A percentile compares a stretch with the other conserved stretches of the same genome.
phyloP scores from a whole-genome alignment of 2,888 invertebrate species.

The Abrostola triplasia region DNA sequence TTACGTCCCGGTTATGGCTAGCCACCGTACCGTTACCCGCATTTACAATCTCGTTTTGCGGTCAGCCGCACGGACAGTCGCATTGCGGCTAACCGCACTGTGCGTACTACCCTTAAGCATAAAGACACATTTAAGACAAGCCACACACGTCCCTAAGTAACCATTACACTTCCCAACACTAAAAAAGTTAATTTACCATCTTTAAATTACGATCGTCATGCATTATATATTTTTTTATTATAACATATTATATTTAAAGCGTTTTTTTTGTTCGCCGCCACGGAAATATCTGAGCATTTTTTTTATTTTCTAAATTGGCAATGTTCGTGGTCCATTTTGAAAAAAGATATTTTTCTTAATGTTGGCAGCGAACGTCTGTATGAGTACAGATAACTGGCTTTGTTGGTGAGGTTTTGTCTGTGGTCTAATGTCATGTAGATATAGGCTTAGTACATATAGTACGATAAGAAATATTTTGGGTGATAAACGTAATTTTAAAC shows the following conservation, averaged over 20 bases:
- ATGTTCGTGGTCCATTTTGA: conserved; percentile 53
- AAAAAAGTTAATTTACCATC: conserved; percentile 55
- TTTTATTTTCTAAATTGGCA: conserved; percentile 57
- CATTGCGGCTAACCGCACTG: too few relatives aligned
- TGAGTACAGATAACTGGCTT: conserved; percentile 55
- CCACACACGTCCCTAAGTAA: conserved; percentile 49
- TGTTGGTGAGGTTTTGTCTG: conserved; percentile 46
- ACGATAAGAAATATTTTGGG: background rate
- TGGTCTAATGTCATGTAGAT: conserved; percentile 49
- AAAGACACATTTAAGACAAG: conserved; percentile 58
- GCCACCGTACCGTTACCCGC: too few relatives aligned
- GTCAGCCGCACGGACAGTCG: too few relatives aligned
- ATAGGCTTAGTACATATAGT: conserved; percentile 13
- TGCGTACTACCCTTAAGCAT: conserved; percentile 70
- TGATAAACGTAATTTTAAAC: background rate
- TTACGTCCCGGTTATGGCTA: too few relatives aligned
- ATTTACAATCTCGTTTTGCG: too few relatives aligned
- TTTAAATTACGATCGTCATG: conserved; percentile 48
- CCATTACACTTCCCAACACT: conserved; percentile 71
- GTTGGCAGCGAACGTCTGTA: conserved; percentile 58
- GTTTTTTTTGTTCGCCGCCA: conserved; percentile 78
- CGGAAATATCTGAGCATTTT: conserved; percentile 65
- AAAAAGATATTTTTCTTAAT: conserved; percentile 45
- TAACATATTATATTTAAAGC: conserved; percentile 71
- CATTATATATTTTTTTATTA: conserved; percentile 61